Percentiles rank a stretch among this genome's conserved stretches.
Conservation (phyloP, 2,888 invertebrate species). For the Anodontia alba region DNA sequence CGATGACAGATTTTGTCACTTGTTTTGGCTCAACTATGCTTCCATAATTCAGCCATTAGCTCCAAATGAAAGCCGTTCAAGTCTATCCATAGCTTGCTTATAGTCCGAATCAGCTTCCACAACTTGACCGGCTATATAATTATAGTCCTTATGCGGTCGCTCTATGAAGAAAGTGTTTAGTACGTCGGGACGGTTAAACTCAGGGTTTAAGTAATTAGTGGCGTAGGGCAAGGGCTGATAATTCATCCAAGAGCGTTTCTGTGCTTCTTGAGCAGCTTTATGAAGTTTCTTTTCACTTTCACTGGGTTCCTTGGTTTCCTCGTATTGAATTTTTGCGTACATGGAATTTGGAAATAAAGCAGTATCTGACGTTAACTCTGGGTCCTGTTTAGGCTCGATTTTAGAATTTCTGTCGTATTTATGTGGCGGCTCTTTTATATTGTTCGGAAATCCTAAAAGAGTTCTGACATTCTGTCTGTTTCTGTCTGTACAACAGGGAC, state of each 20-base stretch:
- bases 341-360: conserved; percentile 52
- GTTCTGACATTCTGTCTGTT: conserved; percentile 71
- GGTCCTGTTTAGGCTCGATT: conserved; percentile 31
- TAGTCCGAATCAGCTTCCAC: conserved; percentile 69
- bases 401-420: conserved; percentile 53
- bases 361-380: conserved; percentile 19
- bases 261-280: conserved; percentile 37
- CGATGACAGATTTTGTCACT: no score
- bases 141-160: conserved; percentile 33
- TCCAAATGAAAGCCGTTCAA: conserved; percentile 49
- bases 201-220: conserved; percentile 71
- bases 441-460: conserved; percentile 63
- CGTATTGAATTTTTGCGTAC: conserved; percentile 42
- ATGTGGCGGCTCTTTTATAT: conserved; percentile 33
- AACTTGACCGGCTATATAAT: conserved; percentile 47
- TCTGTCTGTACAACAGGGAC: conserved; percentile 73
- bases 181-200: conserved; percentile 68
- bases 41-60: conserved; percentile 6
- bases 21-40: no score
- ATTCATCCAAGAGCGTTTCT: conserved; percentile 63
- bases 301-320: conserved; percentile 26
- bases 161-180: conserved; percentile 53
- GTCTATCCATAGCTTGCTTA: conserved; percentile 69
- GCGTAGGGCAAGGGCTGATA: conserved; percentile 71
- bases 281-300: conserved; percentile 34